Conservation (phyloP, 2,888 invertebrate species). For the Ditylenchus weischeri region DNA sequence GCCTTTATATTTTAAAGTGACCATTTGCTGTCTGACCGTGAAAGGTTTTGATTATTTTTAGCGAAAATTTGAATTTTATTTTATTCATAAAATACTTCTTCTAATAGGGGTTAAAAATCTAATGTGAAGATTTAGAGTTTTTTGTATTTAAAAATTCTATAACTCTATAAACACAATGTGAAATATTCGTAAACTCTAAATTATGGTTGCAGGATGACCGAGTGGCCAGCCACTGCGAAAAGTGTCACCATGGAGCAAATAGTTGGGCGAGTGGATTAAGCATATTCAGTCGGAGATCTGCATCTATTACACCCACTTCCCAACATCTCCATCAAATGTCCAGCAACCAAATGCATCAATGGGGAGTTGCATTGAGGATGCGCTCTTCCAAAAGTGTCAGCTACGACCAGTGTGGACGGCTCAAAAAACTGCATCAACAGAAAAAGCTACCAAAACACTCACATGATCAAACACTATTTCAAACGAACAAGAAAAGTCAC, state of each 20-base stretch:
- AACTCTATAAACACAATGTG: too few relatives aligned
- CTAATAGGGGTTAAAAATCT: too few relatives aligned
- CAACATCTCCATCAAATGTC: not conserved
- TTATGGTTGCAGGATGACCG: not conserved
- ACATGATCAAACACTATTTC: too few relatives aligned
- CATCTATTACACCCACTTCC: not conserved
- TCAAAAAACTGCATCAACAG: not conserved
- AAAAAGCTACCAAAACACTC: not conserved
- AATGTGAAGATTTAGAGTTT: too few relatives aligned
- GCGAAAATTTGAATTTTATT: too few relatives aligned
- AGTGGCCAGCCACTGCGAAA: conserved; percentile 2
- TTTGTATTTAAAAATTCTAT: too few relatives aligned
- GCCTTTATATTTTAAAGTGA: too few relatives aligned
- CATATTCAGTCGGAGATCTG: not conserved
- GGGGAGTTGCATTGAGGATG: not conserved
- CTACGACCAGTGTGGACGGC: not conserved
- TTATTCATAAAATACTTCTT: too few relatives aligned
- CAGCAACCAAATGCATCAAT: not conserved
- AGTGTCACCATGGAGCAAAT: not conserved
- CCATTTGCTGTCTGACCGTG: too few relatives aligned
- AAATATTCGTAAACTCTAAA: not conserved
- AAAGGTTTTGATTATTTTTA: too few relatives aligned
- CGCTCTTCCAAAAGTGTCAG: conserved; percentile 4
- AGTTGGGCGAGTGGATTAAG: not conserved
- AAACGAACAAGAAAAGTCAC: too few relatives aligned